Base-by-base conservation (phyloP, 2,797 vertebrate species). In the Parambassis ranga region DNA sequence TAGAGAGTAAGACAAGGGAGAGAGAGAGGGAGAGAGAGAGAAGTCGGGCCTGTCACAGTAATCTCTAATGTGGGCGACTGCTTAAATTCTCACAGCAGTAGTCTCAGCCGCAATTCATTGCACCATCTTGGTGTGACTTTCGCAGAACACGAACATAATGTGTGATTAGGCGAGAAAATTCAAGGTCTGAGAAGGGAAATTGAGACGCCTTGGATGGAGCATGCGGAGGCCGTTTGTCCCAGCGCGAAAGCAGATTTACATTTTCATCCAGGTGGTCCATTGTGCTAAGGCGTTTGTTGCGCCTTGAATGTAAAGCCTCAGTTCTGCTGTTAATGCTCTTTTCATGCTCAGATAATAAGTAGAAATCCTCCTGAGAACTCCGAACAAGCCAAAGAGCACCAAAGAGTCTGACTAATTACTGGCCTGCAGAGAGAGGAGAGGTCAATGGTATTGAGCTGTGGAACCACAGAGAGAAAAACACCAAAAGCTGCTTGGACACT, bases 381-480 rank as follows among this genome's bases (percentile, higher is more conserved):
- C 11, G 51, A 74, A 79, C 56, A 42, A 62, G 52, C 37, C 68
- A 64, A 70, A 83, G 53, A 58, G 44, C 68, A 63, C 33, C 52
- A 42, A 74, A 77, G 67, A 71, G 48, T 56, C 53, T 58, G 51
- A 48, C 74, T 88, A 77, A 86, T 88, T 82, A 84, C 68, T 28
- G 50, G 36, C 55, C 77, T 47, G 14, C 22, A 49, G 65, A 74
- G 71, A 61, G 48, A 44, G 28, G 20, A 49, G 49, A 52, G 60
- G 78, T 79, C 81, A 78, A 75, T 79, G 75, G 28, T 51, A 83
- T 83, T 1, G 75, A 90, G 67, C 64, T 41, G 50, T 26, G 43
- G 26, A 63, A 46, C 15, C 51, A 60, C 27, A 38, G 33, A 32
- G 58, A 59, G 64, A 30, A 44, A 52, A 33, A 14, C 15, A 48